Base-by-base conservation (phyloP, 1,140 invertebrate species). In the Chrysomallon squamiferum region DNA sequence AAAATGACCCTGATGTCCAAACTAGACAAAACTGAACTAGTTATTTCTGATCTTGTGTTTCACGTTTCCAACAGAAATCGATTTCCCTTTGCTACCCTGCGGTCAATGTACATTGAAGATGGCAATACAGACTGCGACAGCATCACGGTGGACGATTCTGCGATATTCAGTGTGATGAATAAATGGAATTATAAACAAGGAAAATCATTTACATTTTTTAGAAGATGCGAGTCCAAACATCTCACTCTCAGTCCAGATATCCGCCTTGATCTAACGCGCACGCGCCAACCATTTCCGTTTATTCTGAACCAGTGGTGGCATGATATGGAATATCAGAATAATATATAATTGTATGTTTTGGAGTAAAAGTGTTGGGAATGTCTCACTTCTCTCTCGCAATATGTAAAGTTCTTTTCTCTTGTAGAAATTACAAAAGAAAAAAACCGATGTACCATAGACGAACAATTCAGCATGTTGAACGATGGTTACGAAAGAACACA, bases 171-270 rank as follows among this genome's bases (percentile, higher is more conserved):
- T 11, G 64, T 75, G 18, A 56, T 73, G n/a, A 56, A 49, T 2
- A 22, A 62, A 9, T 77, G 74, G 69, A 35, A 59, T 1, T 35
- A 33, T 13, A 20, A 68, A 2, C 54, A 30, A n/a, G 76, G 72
- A 5, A 76, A 45, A 0, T 74, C 56, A 15, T 70, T 72, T 33
- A 68, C 65, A 5, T 78, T 77, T 47, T 79, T 68, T 60, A 65
- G 78, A 38, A 66, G 74, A 49, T 79, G 78, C 63, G 67, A 78
- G 27, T 79, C 78, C 7, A 70, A 65, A 49, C 71, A 77, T 32
- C 75, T 78, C 49, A 77, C 74, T 32, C 62, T 73, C 9, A 77
- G 75, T 66, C 77, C 77, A 0, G 75, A 79, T 43, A 71, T 79
- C 6, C 60, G 59, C 35, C 32, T 78, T 3, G 58, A 74, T 50